Conservation (phyloP, 2,113 vertebrate species). For the Lanius ludovicianus region DNA sequence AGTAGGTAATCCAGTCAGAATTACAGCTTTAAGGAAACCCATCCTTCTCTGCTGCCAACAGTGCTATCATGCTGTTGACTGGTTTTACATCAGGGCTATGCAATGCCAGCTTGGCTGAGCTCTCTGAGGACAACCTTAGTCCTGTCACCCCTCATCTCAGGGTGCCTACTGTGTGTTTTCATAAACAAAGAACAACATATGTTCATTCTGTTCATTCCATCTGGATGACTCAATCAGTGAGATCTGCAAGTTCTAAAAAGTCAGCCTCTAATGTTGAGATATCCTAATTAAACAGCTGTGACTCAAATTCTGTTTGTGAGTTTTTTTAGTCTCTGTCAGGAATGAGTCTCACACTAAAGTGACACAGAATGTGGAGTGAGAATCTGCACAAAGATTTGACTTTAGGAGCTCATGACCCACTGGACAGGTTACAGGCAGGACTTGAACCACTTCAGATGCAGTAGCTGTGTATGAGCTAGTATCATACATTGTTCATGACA, state of each 20-base stretch:
- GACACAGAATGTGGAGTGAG: not conserved
- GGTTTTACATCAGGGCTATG: not conserved
- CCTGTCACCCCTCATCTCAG: conserved; percentile 6
- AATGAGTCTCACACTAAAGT: not conserved
- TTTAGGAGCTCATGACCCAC: not conserved
- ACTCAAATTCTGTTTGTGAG: not conserved
- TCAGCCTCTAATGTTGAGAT: conserved; percentile 12
- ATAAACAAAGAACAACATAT: conserved; percentile 62
- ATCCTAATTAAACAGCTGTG: conserved; percentile 46
- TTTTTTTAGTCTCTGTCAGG: not conserved
- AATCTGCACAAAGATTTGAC: not conserved
- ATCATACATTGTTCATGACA: not conserved
- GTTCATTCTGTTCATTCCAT: conserved; percentile 36
- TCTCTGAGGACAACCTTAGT: conserved; percentile 19
- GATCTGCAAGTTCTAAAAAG: conserved; percentile 49
- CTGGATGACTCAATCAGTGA: conserved; percentile 49
- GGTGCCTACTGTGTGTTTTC: not conserved
- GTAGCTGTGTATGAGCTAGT: not conserved
- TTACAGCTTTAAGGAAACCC: not conserved
- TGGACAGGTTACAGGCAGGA: not conserved
- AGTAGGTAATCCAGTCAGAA: not conserved
- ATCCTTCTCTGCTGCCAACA: not conserved
- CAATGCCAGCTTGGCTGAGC: conserved; percentile 5
- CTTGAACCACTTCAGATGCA: not conserved
- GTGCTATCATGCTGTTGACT: not conserved